Evolutionary conservation across 1,140 invertebrate genomes (phyloP).

Genomic region (Galendromus occidentalis): DNA sequence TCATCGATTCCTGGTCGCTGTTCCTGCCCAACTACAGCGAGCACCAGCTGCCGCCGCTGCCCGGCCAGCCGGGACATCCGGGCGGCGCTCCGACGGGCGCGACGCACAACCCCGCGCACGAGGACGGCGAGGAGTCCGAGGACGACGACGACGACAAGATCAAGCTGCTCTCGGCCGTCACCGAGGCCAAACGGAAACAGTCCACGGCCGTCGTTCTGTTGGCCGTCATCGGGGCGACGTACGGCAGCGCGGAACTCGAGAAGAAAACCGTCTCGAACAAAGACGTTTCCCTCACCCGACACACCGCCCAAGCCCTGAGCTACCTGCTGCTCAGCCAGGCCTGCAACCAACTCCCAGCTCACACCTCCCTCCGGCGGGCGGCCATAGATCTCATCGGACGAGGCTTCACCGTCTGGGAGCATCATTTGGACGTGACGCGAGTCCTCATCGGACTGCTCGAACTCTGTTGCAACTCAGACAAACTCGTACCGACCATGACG

Average conservation of each 20-base stretch:
- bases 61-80: conserved; percentile 22
- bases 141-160: conserved; percentile 9
- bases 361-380: conserved; percentile 71
- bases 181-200: conserved; percentile 78
- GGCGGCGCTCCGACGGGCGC: conserved; percentile 14
- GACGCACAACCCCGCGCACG: conserved; percentile 2
- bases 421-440: conserved; percentile 87
- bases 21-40: conserved; percentile 72
- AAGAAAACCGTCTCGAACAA: conserved; percentile 46
- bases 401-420: conserved; percentile 97
- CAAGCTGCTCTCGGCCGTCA: not conserved
- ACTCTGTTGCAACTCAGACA: conserved; percentile 79
- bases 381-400: conserved; percentile 86
- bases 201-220: conserved; percentile 88
- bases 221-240: conserved; percentile 92
- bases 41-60: conserved; percentile 30
- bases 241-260: conserved; percentile 36
- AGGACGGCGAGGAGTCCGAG: conserved; percentile 5
- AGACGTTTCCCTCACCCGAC: conserved; percentile 62
- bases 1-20: conserved; percentile 86
- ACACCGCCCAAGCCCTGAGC: conserved; percentile 73
- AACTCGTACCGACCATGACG: conserved; percentile 68
- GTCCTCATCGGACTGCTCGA: conserved; percentile 72
- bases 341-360: conserved; percentile 52
- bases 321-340: conserved; percentile 76